phyloP scores from a whole-genome alignment of 2,888 invertebrate genomes.

The Pimpla rufipes region DNA sequence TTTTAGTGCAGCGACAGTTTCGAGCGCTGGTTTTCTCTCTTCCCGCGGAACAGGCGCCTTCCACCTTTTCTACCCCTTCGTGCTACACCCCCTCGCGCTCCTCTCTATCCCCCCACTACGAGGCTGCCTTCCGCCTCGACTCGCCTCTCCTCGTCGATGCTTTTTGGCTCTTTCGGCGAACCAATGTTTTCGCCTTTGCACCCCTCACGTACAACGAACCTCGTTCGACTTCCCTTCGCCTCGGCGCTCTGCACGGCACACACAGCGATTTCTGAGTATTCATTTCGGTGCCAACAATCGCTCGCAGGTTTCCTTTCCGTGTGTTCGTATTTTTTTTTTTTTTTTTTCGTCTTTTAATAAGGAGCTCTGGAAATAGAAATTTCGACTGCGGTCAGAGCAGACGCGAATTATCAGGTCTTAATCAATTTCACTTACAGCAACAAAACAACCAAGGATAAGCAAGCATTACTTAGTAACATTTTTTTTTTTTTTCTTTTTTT shows the following conservation, averaged over 20 bases:
- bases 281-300: background rate
- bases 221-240: background rate
- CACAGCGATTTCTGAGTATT: background rate
- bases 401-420: too few relatives aligned
- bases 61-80: too few relatives aligned
- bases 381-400: background rate
- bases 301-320: too few relatives aligned
- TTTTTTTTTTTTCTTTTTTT: too few relatives aligned
- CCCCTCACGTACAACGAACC: slow-evolving; percentile 4
- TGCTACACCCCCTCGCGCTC: slow-evolving; percentile 28
- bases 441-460: too few relatives aligned
- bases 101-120: slow-evolving; percentile 64
- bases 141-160: background rate
- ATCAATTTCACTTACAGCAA: too few relatives aligned
- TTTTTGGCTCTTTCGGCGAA: background rate
- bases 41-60: slow-evolving; percentile 13
- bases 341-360: background rate
- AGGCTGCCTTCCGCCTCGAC: slow-evolving; percentile 62
- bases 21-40: slow-evolving; percentile 50
- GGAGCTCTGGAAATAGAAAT: background rate
- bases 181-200: slow-evolving; percentile 26
- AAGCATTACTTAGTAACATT: too few relatives aligned
- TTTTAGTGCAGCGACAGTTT: slow-evolving; percentile 66
- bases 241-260: background rate
- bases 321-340: too few relatives aligned